phyloP scores from a whole-genome alignment of 2,888 invertebrate genomes.

The Dorcus parallelipipedus region DNA sequence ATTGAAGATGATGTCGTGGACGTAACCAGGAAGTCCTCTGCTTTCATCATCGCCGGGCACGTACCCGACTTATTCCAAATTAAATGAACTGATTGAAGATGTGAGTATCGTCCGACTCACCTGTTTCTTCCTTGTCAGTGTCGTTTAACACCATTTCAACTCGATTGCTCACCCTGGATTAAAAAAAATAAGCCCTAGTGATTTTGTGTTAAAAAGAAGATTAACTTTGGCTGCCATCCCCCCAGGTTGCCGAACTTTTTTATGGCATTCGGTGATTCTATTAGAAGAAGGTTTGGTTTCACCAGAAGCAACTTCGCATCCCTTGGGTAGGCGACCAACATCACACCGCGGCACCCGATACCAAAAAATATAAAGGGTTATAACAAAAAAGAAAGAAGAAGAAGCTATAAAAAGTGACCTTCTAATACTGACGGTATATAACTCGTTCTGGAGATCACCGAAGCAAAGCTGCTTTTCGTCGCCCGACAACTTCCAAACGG shows the following conservation, averaged over 20 bases:
- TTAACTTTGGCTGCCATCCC: background rate
- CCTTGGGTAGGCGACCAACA: too few relatives aligned
- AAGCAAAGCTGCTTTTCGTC: constrained; percentile 2
- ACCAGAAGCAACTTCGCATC: too few relatives aligned
- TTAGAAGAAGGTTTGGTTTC: too few relatives aligned
- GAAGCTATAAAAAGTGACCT: constrained; percentile 22
- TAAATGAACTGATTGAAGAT: constrained; percentile 19
- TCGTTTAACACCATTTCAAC: constrained; percentile 13
- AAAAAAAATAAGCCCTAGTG: background rate
- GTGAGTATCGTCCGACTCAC: background rate
- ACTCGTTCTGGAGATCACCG: constrained; percentile 6
- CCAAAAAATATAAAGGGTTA: too few relatives aligned
- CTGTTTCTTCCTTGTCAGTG: background rate
- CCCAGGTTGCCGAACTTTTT: too few relatives aligned
- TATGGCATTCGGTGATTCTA: background rate
- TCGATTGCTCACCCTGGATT: constrained; percentile 5
- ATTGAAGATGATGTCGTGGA: constrained; percentile 77
- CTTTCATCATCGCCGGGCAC: constrained; percentile 32
- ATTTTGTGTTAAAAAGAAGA: background rate
- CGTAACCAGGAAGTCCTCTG: constrained; percentile 69
- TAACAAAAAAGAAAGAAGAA: too few relatives aligned
- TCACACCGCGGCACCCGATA: too few relatives aligned
- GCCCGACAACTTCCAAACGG: background rate
- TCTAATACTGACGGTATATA: constrained; percentile 27
- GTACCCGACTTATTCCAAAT: constrained; percentile 26